Evolutionary conservation across 92 coral and sea anemone genomes (phyloP), one percentile per base, ranked within the genome.

Genomic region (Epizoanthus ramosus): DNA sequence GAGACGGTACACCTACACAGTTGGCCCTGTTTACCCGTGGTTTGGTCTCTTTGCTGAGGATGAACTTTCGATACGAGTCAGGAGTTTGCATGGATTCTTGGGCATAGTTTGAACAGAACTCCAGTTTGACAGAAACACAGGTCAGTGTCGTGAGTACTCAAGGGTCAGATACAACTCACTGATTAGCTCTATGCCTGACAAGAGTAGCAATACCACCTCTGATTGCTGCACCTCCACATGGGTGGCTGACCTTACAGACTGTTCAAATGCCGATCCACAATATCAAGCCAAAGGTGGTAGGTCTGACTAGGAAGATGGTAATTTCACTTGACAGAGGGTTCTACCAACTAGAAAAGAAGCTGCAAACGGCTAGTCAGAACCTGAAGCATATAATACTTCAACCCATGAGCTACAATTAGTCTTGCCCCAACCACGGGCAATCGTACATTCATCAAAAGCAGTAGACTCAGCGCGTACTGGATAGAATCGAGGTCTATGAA

Each of bases 221-320:
- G 50, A 37, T 88, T n/a, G 88, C 87, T 8, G 80, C 80, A 12
- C 88, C 88, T 2, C 88, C 88, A 2, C 91, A 88, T 37, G 85
- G 84, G 54, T 88, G 91, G 91, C 8, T 15, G 18, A 84, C 85
- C 5, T 28, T 88, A 57, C 80, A 84, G 4, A 79, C 91, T 5
- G 52, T 88, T 10, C 28, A 84, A 15, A 84, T 22, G 88, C 91
- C 76, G 33, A 85, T 88, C 8, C 88, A 65, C 50, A 31, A 39
- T 3, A 75, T 87, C 45, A 28, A 28, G 31, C 0, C 31, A 28
- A 41, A 41, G 45, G 45, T 41, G 45, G 45, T 41, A 41, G 45
- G 45, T 41, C 45, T 3, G 45, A 41, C 45, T 41, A 41, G 45
- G 45, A 41, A 41, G 45, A 41, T 5, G 45, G 45, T 41, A 1